phyloP scores from a whole-genome alignment of 2,113 vertebrate species.

The Anser cygnoides region DNA sequence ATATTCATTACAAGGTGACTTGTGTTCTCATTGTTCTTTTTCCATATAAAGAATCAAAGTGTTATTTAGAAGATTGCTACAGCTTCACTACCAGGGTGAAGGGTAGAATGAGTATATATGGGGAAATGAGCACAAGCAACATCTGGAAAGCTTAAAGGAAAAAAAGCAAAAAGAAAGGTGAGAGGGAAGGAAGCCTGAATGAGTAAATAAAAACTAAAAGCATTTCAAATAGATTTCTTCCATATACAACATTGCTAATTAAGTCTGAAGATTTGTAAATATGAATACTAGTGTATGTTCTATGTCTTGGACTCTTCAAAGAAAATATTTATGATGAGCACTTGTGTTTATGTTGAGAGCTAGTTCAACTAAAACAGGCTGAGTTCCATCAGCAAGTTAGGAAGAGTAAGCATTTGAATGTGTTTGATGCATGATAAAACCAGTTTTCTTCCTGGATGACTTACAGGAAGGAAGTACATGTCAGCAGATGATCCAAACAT shows the following conservation, averaged over 20 bases:
- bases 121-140: background rate
- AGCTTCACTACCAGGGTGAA: background rate
- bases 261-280: background rate
- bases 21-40: background rate
- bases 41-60: background rate
- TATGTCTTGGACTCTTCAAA: background rate
- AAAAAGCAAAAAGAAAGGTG: background rate
- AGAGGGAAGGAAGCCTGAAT: background rate
- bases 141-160: background rate
- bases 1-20: background rate
- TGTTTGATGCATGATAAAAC: background rate
- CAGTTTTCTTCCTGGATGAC: background rate
- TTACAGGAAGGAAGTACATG: background rate
- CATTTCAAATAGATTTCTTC: background rate
- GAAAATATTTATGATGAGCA: background rate
- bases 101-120: background rate
- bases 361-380: background rate
- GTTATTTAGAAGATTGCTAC: background rate
- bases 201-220: background rate
- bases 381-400: background rate
- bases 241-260: background rate
- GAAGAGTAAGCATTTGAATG: background rate
- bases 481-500: slow-evolving; percentile 17
- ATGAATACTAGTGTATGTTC: background rate
- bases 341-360: background rate